Conservation (phyloP, 2,888 invertebrate species). For the Hybos culiciformis region DNA sequence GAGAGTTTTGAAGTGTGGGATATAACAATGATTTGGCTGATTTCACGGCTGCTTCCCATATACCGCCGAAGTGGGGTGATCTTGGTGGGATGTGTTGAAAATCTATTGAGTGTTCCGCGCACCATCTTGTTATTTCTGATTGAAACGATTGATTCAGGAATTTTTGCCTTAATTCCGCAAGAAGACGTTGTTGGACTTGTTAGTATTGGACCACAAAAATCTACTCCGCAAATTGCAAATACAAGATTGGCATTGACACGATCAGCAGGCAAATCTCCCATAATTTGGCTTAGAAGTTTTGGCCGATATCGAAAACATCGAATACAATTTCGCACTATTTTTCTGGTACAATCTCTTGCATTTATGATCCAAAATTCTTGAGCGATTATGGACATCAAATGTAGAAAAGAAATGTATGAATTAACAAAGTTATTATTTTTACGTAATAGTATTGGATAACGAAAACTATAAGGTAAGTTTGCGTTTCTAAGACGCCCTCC, state of each 20-base stretch:
- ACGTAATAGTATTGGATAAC: not conserved
- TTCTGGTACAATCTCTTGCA: slow-evolving; percentile 2
- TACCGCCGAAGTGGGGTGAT: no score
- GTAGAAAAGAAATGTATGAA: not conserved
- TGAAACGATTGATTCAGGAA: slow-evolving; percentile 10
- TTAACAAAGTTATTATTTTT: not conserved
- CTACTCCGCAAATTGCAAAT: not conserved
- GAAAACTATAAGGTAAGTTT: not conserved
- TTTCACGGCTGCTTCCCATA: slow-evolving; percentile 5
- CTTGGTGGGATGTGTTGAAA: slow-evolving; percentile 5
- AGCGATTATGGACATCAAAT: slow-evolving; percentile 1
- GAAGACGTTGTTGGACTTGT: not conserved
- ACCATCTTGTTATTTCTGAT: slow-evolving; percentile 6
- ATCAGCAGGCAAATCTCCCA: slow-evolving; percentile 1
- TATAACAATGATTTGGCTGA: not conserved
- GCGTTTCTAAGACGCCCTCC: not conserved
- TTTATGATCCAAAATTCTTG: slow-evolving; percentile 6
- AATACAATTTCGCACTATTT: not conserved
- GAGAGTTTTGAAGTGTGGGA: not conserved
- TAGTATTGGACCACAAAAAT: slow-evolving; percentile 2
- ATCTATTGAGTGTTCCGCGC: slow-evolving; percentile 4
- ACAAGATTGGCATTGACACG: not conserved
- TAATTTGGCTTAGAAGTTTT: not conserved
- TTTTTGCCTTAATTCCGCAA: slow-evolving; percentile 9
- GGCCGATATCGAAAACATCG: slow-evolving; percentile 1